Percentiles rank a stretch among this genome's conserved stretches.
These are phyloP conservation scores for Fratercula arctica DNA, from an alignment of 2,797 vertebrate species.

Conservation along the genomic window DNA sequence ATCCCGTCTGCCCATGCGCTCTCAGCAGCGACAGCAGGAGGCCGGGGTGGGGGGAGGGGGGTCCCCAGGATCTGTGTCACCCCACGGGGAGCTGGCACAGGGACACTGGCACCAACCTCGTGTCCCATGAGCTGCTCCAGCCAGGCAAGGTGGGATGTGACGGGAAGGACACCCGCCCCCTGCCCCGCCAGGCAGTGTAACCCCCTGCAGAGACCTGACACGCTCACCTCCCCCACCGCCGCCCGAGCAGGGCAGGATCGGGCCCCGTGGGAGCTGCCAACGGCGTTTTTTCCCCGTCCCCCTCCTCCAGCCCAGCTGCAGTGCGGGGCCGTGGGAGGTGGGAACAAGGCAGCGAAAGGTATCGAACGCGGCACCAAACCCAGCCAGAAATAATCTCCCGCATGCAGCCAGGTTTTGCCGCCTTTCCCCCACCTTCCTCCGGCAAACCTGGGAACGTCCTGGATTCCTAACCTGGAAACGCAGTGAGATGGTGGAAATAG, in stretches of 20 bases:
- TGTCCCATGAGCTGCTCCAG: background rate
- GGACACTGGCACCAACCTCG: background rate
- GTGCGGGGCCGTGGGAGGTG: constrained; percentile 28
- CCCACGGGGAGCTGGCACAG: fast-evolving
- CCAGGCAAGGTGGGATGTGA: fast-evolving
- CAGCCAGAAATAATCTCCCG: constrained; percentile 30
- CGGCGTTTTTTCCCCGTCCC: background rate
- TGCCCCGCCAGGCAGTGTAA: fast-evolving
- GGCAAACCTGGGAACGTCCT: constrained; percentile 13
- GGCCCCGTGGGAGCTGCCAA: background rate
- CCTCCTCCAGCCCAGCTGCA: constrained; percentile 49
- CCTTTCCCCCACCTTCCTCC: constrained; percentile 45
- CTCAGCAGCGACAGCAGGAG: background rate
- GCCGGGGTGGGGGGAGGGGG: background rate
- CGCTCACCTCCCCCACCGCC: background rate
- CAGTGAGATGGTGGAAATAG: background rate
- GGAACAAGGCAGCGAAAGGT: constrained; percentile 47
- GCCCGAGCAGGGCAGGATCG: background rate
- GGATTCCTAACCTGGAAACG: constrained; percentile 54
- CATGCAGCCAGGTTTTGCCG: constrained; percentile 5
- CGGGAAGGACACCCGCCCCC: background rate
- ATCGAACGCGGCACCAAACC: background rate
- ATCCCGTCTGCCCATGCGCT: background rate
- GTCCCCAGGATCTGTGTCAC: background rate
- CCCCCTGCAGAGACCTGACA: background rate